phyloP scores from a whole-genome alignment of 2,888 invertebrate genomes.

The Falcaria lacertinaria region DNA sequence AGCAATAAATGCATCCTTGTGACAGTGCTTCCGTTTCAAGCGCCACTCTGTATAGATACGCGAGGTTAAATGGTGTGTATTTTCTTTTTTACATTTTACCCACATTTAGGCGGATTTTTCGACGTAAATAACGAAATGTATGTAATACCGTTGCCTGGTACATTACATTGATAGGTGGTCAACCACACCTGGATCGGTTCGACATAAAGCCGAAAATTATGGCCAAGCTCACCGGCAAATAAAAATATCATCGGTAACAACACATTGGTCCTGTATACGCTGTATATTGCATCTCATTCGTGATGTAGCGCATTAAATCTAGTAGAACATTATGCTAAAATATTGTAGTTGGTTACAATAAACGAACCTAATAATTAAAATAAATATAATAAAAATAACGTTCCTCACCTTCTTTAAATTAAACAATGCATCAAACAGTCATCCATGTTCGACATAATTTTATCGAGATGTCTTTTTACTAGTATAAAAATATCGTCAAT shows the following conservation, averaged over 20 bases:
- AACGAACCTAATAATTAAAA: constrained; percentile 26
- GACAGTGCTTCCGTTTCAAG: too few relatives aligned
- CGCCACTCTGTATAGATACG: too few relatives aligned
- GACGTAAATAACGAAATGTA: neutral
- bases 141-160: neutral
- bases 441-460: constrained; percentile 25
- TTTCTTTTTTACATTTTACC: neutral
- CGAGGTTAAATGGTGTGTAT: too few relatives aligned
- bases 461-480: constrained; percentile 52
- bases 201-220: constrained; percentile 22
- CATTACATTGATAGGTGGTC: constrained; percentile 9
- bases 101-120: neutral
- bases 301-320: constrained; percentile 53
- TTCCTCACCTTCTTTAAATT: constrained; percentile 19
- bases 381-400: constrained; percentile 21
- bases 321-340: constrained; percentile 49
- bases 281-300: constrained; percentile 38
- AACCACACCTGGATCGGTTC: constrained; percentile 16
- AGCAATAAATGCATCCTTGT: too few relatives aligned
- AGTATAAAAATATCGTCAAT: constrained; percentile 72
- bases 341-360: constrained; percentile 24
- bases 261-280: constrained; percentile 44
- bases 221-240: neutral
- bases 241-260: constrained; percentile 42
- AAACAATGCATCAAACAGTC: constrained; percentile 27